These are phyloP conservation scores for Siniperca obscura DNA, from an alignment of 2,797 vertebrate species.

Conservation along the genomic window DNA sequence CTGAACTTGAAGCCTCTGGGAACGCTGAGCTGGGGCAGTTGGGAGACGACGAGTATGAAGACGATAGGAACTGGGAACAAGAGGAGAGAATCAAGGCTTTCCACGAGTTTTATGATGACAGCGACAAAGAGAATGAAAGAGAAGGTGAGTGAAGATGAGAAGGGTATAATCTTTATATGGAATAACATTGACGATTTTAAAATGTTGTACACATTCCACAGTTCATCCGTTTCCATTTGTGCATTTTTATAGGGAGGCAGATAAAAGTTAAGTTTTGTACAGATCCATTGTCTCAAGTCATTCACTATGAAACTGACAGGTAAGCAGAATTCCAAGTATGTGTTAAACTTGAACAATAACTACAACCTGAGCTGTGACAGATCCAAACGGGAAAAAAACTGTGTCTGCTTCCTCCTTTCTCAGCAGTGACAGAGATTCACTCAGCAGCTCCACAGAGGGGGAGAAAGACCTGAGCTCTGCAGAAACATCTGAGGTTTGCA, in stretches of 20 bases:
- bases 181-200: not conserved
- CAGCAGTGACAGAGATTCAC: constrained; percentile 68
- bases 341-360: not conserved
- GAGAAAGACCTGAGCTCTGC: constrained; percentile 69
- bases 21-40: constrained; percentile 40
- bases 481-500: constrained; percentile 63
- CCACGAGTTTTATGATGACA: constrained; percentile 74
- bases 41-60: constrained; percentile 68
- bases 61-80: constrained; percentile 79
- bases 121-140: constrained; percentile 41
- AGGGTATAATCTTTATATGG: not conserved
- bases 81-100: constrained; percentile 83
- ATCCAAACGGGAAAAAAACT: not conserved
- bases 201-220: not conserved
- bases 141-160: constrained; percentile 59
- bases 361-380: not conserved
- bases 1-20: constrained; percentile 9
- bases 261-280: constrained; percentile 77
- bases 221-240: not conserved
- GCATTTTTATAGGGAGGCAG: constrained; percentile 65
- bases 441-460: constrained; percentile 69
- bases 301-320: constrained; percentile 81
- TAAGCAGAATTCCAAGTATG: constrained; percentile 42
- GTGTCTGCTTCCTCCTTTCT: constrained; percentile 18
- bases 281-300: constrained; percentile 74